Conservation (phyloP, 1,140 invertebrate species). For the Lamellibrachia luymesi region DNA sequence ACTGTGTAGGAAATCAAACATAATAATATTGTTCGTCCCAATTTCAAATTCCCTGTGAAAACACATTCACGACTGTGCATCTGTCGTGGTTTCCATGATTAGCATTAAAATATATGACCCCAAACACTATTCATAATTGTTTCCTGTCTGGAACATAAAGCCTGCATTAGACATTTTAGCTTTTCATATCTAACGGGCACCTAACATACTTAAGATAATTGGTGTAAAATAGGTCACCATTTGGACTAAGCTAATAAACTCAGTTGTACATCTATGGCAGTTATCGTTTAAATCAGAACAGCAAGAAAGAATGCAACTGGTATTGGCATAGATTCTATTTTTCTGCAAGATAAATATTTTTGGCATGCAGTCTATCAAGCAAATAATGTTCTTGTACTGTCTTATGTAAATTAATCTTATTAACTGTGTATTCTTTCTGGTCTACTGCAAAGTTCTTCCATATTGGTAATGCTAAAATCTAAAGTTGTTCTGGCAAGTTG, state of each 20-base stretch:
- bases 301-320: not conserved
- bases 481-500: no score
- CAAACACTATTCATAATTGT: not conserved
- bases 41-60: not conserved
- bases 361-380: not conserved
- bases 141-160: not conserved
- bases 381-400: not conserved
- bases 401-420: not conserved
- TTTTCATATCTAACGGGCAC: not conserved
- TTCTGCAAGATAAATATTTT: not conserved
- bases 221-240: not conserved
- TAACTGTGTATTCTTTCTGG: not conserved
- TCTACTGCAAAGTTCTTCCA: no score
- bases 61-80: not conserved
- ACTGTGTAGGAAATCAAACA: no score
- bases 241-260: no score
- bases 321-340: not conserved
- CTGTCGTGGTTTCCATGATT: not conserved
- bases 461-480: no score
- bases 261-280: not conserved
- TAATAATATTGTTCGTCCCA: no score
- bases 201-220: not conserved
- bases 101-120: not conserved
- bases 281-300: not conserved
- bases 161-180: not conserved